Conservation (phyloP, 2,888 invertebrate genomes). For the Agonopterix arenella region DNA sequence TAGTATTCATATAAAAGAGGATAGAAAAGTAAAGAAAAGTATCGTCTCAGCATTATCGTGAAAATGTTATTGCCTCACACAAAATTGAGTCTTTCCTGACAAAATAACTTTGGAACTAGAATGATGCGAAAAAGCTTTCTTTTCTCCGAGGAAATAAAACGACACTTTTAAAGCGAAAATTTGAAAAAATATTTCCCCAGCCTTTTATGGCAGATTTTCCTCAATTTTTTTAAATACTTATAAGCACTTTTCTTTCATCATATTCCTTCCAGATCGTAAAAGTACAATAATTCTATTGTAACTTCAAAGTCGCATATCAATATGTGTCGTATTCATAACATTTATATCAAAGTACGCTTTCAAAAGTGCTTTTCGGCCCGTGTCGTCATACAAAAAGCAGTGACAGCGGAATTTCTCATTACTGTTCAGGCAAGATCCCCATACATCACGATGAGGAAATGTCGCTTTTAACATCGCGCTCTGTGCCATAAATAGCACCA, state of each 20-base stretch:
- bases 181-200: conserved; percentile 4
- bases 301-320: conserved; percentile 12
- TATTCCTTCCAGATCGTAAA: neutral
- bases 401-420: conserved; percentile 74
- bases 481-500: conserved; percentile 53
- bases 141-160: conserved; percentile 26
- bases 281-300: neutral
- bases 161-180: conserved; percentile 20
- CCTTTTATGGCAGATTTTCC: conserved; percentile 1
- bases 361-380: conserved; percentile 39
- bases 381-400: conserved; percentile 53
- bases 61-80: conserved; percentile 49
- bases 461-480: conserved; percentile 62
- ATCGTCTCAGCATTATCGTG: conserved; percentile 46
- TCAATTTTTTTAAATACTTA: neutral
- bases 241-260: neutral
- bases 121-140: conserved; percentile 26
- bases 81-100: conserved; percentile 46
- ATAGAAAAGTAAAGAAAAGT: conserved; percentile 33
- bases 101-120: conserved; percentile 41
- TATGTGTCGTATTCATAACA: conserved; percentile 23
- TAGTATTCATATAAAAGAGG: conserved; percentile 17
- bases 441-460: conserved; percentile 70
- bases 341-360: conserved; percentile 32
- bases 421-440: conserved; percentile 60